A percentile compares a stretch with the other conserved stretches of the same genome.
Conservation (phyloP, 2,888 invertebrate species). For the Chelonus formosanus region DNA sequence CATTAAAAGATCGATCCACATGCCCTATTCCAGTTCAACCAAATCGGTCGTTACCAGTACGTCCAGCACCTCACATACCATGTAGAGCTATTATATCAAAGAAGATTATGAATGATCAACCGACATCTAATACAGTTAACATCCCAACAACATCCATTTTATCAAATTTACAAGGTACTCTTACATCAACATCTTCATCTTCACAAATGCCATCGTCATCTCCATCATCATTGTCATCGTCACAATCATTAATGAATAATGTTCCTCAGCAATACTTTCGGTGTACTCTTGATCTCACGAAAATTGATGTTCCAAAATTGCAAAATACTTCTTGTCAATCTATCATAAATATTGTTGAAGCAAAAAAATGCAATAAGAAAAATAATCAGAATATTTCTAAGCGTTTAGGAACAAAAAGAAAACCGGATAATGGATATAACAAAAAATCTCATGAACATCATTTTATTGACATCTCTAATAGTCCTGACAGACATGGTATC, state of each 20-base stretch:
- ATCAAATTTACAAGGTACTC: no score
- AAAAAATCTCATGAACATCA: conserved; percentile 2
- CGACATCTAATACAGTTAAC: background rate
- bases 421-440: conserved; percentile 7
- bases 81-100: conserved; percentile 23
- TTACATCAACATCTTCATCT: background rate
- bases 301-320: conserved; percentile 18
- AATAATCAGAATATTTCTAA: conserved; percentile 9
- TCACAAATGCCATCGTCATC: background rate
- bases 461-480: conserved; percentile 28
- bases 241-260: conserved; percentile 9
- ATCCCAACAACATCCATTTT: background rate
- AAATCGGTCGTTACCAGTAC: conserved; percentile 56
- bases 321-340: conserved; percentile 14
- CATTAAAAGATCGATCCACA: conserved; percentile 50
- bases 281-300: conserved; percentile 12
- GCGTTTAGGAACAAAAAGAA: conserved; percentile 24
- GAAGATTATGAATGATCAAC: background rate
- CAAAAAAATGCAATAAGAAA: background rate
- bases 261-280: background rate
- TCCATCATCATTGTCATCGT: conserved; percentile 6
- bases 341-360: conserved; percentile 22
- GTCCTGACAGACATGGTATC: conserved; percentile 23
- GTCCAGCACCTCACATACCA: conserved; percentile 52
- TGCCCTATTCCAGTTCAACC: conserved; percentile 56